Evolutionary conservation across 2,797 vertebrate species (phyloP).

Genomic region (Gadopsis marmoratus): DNA sequence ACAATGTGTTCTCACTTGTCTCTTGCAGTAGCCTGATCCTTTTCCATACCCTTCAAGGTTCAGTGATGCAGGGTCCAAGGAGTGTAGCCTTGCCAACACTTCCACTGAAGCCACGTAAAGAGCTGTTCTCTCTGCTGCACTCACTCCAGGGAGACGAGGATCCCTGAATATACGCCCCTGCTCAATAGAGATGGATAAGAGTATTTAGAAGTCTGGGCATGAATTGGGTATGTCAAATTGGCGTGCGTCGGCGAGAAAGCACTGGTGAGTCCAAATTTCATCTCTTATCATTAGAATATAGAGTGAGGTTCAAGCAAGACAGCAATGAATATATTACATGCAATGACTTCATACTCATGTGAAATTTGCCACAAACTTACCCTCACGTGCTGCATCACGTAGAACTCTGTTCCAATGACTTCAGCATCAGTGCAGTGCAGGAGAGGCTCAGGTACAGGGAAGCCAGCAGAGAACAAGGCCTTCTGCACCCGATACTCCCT

Average conservation of each 20-base stretch:
- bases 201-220: background rate
- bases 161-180: constrained; percentile 94
- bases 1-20: constrained; percentile 86
- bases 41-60: constrained; percentile 88
- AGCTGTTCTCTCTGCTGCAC: constrained; percentile 88
- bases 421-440: constrained; percentile 88
- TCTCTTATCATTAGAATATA: constrained; percentile 3
- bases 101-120: constrained; percentile 90
- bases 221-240: background rate
- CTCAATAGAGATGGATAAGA: constrained; percentile 10
- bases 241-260: background rate
- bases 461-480: constrained; percentile 88
- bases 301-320: constrained; percentile 10
- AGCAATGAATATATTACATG: background rate
- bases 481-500: constrained; percentile 93
- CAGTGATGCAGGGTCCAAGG: constrained; percentile 82
- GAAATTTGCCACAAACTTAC: constrained; percentile 70
- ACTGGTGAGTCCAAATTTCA: background rate
- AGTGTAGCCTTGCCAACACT: constrained; percentile 90
- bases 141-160: constrained; percentile 85
- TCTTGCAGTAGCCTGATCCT: constrained; percentile 90
- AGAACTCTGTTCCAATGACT: constrained; percentile 95
- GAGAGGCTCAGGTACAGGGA: constrained; percentile 92
- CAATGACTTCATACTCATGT: background rate
- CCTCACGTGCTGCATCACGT: constrained; percentile 93